Percentiles rank a stretch among this genome's conserved stretches.
Evolutionary conservation across 2,113 vertebrate genomes (phyloP).

Genomic region (Sialia sialis): DNA sequence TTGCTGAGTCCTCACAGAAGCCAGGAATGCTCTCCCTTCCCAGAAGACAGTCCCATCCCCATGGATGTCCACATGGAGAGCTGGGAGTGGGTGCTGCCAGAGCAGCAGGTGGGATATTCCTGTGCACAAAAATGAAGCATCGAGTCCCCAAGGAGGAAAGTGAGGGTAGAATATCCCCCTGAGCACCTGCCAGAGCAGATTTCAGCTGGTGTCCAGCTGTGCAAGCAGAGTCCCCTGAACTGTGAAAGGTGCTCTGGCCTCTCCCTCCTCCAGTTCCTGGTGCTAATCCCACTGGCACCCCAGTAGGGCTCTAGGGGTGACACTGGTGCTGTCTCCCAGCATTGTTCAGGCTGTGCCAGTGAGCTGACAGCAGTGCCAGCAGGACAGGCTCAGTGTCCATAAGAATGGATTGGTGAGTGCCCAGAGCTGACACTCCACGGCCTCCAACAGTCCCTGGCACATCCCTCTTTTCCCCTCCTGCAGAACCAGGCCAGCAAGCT

Average conservation of each 20-base stretch:
- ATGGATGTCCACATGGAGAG: background rate
- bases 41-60: background rate
- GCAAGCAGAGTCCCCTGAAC: background rate
- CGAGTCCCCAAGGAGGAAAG: background rate
- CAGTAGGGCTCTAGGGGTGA: too few species aligned
- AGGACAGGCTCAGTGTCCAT: too few species aligned
- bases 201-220: background rate
- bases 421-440: too few species aligned
- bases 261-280: background rate
- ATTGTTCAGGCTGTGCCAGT: too few species aligned
- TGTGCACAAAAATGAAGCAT: background rate
- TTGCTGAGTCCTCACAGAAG: background rate
- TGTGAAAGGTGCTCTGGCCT: background rate
- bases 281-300: background rate
- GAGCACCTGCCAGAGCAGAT: too few species aligned
- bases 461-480: too few species aligned
- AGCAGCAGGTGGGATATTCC: background rate
- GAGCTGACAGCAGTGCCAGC: too few species aligned
- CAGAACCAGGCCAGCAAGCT: too few species aligned
- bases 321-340: too few species aligned
- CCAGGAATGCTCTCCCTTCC: background rate
- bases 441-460: too few species aligned
- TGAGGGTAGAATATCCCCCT: background rate
- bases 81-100: background rate
- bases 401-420: too few species aligned